Conservation (phyloP, 1,140 invertebrate genomes). For the Apis florea region DNA sequence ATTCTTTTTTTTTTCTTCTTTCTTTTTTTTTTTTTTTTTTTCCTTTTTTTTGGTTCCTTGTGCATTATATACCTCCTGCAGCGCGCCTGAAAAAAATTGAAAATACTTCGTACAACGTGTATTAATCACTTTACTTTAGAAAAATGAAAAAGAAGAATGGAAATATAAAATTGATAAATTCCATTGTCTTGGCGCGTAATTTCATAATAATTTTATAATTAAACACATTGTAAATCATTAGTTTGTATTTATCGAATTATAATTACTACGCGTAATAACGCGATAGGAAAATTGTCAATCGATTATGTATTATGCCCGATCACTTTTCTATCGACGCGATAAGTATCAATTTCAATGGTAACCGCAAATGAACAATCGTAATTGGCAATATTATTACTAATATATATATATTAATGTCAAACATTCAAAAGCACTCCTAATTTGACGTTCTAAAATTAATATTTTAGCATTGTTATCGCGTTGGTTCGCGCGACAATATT, state of each 20-base stretch:
- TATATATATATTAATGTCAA: not conserved
- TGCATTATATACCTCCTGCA: too few relatives aligned
- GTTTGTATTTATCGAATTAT: not conserved
- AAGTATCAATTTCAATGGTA: constrained; percentile 2
- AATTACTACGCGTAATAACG: not conserved
- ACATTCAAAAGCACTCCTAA: not conserved
- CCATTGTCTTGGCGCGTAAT: not conserved
- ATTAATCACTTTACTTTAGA: too few relatives aligned
- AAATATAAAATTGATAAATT: not conserved
- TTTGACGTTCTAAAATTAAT: not conserved
- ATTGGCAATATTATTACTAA: constrained; percentile 2
- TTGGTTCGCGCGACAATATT: not conserved
- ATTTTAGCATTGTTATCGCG: not conserved
- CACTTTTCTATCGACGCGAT: not conserved
- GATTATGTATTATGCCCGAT: not conserved
- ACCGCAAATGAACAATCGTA: not conserved
- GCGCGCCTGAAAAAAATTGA: too few relatives aligned
- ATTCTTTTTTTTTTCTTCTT: too few relatives aligned
- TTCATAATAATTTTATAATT: not conserved
- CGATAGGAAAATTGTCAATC: not conserved
- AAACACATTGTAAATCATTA: not conserved
- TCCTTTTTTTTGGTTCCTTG: too few relatives aligned
- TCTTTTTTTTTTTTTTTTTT: too few relatives aligned
- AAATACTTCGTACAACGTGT: too few relatives aligned
- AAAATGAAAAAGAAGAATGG: not conserved